These are phyloP conservation scores for Cryptoprocta ferox DNA, from an alignment of 2,797 vertebrate genomes.

Conservation along the genomic window DNA sequence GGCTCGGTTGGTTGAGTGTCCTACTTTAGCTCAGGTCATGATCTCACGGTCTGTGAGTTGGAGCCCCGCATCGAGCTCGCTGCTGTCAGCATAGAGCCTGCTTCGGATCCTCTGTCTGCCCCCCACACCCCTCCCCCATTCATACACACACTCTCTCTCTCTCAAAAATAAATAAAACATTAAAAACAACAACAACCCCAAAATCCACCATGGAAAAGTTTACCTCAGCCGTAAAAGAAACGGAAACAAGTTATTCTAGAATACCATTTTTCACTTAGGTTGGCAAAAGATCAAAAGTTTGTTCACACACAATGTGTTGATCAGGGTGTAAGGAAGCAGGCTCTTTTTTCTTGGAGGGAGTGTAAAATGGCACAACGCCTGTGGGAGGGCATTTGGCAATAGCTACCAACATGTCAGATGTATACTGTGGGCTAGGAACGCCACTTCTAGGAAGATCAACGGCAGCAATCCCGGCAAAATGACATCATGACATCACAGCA, in stretches of 20 bases:
- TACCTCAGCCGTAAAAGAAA: not conserved
- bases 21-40: too few relatives aligned
- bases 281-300: not conserved
- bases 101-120: too few relatives aligned
- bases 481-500: not conserved
- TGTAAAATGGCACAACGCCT: not conserved
- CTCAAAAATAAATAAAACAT: too few relatives aligned
- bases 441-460: not conserved
- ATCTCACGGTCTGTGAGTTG: too few relatives aligned
- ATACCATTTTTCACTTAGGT: not conserved
- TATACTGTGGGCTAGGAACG: not conserved
- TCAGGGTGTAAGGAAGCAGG: not conserved
- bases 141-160: too few relatives aligned
- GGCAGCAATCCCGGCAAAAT: not conserved
- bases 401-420: not conserved
- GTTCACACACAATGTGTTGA: not conserved
- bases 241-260: not conserved
- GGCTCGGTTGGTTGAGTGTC: too few relatives aligned
- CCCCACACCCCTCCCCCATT: too few relatives aligned
- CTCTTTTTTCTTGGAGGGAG: not conserved
- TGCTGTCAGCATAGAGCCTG: too few relatives aligned
- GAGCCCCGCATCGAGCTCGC: too few relatives aligned
- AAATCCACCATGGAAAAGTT: not conserved
- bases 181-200: too few relatives aligned
- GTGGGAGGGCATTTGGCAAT: not conserved